A percentile compares a stretch with the other conserved stretches of the same genome.
Evolutionary conservation across 2,797 vertebrate genomes (phyloP).

Genomic region (Girardinus metallicus): DNA sequence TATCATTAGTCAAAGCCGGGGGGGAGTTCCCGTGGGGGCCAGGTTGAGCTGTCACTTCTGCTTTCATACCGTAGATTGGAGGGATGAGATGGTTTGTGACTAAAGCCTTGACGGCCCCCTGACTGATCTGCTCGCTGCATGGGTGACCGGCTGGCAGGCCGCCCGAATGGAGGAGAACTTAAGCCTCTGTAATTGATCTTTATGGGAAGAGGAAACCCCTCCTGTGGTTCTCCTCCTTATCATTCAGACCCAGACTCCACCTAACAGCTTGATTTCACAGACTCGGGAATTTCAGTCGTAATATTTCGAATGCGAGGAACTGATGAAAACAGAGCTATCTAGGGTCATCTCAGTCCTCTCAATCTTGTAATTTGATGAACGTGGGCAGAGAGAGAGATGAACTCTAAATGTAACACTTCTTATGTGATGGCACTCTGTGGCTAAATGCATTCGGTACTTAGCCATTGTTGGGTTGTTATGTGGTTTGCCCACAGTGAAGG

Average conservation of each 20-base stretch:
- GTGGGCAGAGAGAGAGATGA: conserved; percentile 10
- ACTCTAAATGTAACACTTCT: background rate
- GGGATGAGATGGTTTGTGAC: conserved; percentile 58
- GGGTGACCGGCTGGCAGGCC: conserved; percentile 55
- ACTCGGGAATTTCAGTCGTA: conserved; percentile 55
- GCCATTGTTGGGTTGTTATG: background rate
- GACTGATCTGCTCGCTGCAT: conserved; percentile 44
- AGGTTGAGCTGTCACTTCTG: conserved; percentile 59
- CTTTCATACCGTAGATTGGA: conserved; percentile 62
- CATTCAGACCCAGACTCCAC: conserved; percentile 58
- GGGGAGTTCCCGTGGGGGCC: conserved; percentile 45
- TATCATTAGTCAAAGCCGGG: conserved; percentile 66
- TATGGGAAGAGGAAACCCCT: conserved; percentile 65
- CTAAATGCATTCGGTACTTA: background rate
- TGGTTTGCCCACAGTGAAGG: background rate
- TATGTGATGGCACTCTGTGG: background rate
- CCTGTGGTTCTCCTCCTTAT: conserved; percentile 62
- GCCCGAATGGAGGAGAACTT: conserved; percentile 44
- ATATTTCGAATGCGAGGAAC: conserved; percentile 58
- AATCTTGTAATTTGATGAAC: conserved; percentile 44
- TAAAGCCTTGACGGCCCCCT: conserved; percentile 63
- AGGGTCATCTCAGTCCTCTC: conserved; percentile 42
- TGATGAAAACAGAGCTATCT: conserved; percentile 65
- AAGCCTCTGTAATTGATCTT: conserved; percentile 75
- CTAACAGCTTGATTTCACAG: conserved; percentile 74